Evolutionary conservation across 2,888 invertebrate genomes (phyloP).

Genomic region (Dryocosmus kuriphilus): DNA sequence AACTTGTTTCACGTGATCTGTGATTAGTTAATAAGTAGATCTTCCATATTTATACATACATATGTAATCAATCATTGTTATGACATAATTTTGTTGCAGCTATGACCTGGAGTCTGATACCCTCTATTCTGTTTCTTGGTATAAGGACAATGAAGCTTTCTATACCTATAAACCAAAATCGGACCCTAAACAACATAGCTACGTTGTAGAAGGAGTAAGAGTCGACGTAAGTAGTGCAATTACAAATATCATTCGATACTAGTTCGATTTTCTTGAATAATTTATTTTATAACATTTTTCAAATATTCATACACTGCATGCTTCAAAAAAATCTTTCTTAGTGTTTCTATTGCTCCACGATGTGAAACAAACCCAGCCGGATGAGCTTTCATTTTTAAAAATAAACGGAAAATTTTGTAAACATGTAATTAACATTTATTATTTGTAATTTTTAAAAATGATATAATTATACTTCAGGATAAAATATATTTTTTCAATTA

Average conservation of each 20-base stretch:
- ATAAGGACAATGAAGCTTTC: conserved; percentile 79
- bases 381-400: too few relatives aligned
- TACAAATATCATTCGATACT: background rate
- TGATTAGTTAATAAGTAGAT: background rate
- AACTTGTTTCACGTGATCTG: too few relatives aligned
- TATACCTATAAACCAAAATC: conserved; percentile 76
- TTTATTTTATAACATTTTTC: background rate
- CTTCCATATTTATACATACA: background rate
- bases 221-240: conserved; percentile 49
- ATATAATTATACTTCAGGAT: too few relatives aligned
- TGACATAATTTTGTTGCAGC: conserved; percentile 68
- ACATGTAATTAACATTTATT: too few relatives aligned
- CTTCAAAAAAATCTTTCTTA: too few relatives aligned
- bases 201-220: conserved; percentile 46
- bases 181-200: conserved; percentile 51
- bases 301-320: too few relatives aligned
- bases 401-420: too few relatives aligned
- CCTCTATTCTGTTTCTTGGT: conserved; percentile 79
- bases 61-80: background rate
- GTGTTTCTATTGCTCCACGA: too few relatives aligned
- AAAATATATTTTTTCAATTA: background rate
- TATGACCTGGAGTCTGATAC: conserved; percentile 76
- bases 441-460: too few relatives aligned
- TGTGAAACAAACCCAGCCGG: too few relatives aligned
- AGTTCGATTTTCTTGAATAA: background rate